These are phyloP conservation scores for Hemibagrus wyckioides DNA, from an alignment of 2,113 vertebrate species.

Conservation along the genomic window DNA sequence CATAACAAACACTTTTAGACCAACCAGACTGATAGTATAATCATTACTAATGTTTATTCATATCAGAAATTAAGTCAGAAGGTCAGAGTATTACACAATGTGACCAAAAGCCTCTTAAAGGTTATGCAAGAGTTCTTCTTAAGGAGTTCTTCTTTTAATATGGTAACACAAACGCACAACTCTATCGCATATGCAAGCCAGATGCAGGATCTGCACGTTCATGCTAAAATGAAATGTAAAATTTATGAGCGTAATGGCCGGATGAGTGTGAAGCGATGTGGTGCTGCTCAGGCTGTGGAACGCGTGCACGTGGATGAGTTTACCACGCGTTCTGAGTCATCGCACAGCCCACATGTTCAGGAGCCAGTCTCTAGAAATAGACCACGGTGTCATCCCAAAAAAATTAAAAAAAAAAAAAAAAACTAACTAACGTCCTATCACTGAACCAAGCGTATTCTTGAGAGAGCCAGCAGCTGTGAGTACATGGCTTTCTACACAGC, in stretches of 20 bases:
- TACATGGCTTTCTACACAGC: background rate
- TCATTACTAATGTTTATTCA: background rate
- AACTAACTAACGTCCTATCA: background rate
- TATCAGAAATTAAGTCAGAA: background rate
- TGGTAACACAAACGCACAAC: conserved; percentile 14
- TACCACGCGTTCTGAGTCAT: conserved; percentile 42
- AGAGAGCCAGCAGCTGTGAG: background rate
- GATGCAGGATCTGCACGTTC: conserved; percentile 45
- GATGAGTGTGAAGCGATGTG: conserved; percentile 21
- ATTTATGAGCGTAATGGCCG: conserved; percentile 30
- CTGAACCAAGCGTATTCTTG: background rate
- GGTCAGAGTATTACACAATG: background rate
- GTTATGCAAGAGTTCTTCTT: background rate
- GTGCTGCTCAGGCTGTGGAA: conserved; percentile 19
- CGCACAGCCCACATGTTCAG: conserved; percentile 15
- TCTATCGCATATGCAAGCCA: conserved; percentile 34
- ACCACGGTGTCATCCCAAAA: conserved; percentile 14
- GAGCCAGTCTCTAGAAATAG: conserved; percentile 25
- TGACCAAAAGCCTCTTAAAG: background rate
- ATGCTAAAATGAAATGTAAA: conserved; percentile 23
- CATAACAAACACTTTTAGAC: background rate
- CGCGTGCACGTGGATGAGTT: conserved; percentile 32
- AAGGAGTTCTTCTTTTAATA: conserved; percentile 23
- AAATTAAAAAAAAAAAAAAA: background rate
- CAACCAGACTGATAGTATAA: background rate